Base-by-base conservation (phyloP, 1,140 invertebrate genomes). In the Apis laboriosa region DNA sequence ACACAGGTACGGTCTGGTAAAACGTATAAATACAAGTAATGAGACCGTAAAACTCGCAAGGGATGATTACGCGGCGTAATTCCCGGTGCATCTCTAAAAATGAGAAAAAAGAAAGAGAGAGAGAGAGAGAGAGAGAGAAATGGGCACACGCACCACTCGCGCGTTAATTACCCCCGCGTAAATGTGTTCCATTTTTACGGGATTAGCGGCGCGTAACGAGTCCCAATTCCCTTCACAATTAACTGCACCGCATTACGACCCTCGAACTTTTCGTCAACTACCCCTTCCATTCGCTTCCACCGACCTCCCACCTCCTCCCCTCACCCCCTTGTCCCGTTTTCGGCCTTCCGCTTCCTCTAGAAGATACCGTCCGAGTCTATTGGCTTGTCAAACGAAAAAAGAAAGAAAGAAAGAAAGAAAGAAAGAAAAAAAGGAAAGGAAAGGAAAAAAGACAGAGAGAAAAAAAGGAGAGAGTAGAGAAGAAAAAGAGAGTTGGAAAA, bases 401-500 rank as follows among this genome's bases (percentile, higher is more conserved):
- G n/a, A 77, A 70, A 53, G 21, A 51, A 76, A n/a, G 28, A 21
- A 73, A 34, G 24, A 56, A 56, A 43, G 3, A 56, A 2, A 7
- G 21, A 51, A 70, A n/a, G 66, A 12, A 49, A 78, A 75, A 86
- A 77, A n/a, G n/a, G 63, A 43, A 28, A 51, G 70, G 17, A 88
- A 87, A 60, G 53, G 61, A 12, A 49, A 78, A 80, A 86, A 78
- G 71, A 70, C 43, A 28, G 34, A 77, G 17, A 61, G 24, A 9
- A n/a, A 55, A 43, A 17, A 67, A 7, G 43, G 34, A 11, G 15
- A 12, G 9, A 67, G 64, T 5, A 64, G 4, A 80, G 64, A 80
- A 79, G 84, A 77, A 88, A 88, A 77, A 89, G 74, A 85, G 75
- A 84, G 61, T 60, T 84, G 53, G 66, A 84, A 88, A 89, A 43